Percentiles rank a stretch among this genome's conserved stretches.
These are phyloP conservation scores for Jaculus jaculus DNA, from an alignment of 2,113 vertebrate species.

Conservation along the genomic window DNA sequence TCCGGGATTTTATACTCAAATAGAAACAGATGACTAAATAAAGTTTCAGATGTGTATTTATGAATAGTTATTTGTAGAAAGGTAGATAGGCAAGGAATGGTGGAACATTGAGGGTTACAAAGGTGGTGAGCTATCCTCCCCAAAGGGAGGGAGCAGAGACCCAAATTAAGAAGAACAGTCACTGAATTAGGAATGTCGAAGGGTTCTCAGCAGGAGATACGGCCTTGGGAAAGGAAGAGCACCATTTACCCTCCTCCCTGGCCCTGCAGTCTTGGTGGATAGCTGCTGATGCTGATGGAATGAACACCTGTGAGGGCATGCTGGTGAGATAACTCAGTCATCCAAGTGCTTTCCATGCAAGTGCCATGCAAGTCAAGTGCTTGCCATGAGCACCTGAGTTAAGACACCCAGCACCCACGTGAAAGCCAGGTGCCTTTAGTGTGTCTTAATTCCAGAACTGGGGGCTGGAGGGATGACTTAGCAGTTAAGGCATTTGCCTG, in stretches of 20 bases:
- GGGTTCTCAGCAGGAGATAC: accelerated
- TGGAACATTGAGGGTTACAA: background rate
- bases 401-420: too few relatives aligned
- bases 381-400: too few relatives aligned
- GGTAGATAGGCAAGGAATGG: background rate
- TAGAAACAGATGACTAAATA: background rate
- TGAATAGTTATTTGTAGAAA: background rate
- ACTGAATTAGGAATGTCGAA: background rate
- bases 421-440: too few relatives aligned
- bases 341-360: too few relatives aligned
- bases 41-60: background rate
- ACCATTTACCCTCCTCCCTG: too few relatives aligned
- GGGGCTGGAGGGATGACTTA: too few relatives aligned
- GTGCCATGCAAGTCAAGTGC: too few relatives aligned
- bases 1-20: background rate
- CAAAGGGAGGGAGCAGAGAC: too few relatives aligned
- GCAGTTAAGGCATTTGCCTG: too few relatives aligned
- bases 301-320: background rate
- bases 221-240: background rate
- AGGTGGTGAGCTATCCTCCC: background rate
- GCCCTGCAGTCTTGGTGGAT: background rate
- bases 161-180: background rate
- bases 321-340: too few relatives aligned
- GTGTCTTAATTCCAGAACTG: too few relatives aligned
- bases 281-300: background rate